Conservation (phyloP, 1,140 invertebrate species). For the Papilio aristodemus region DNA sequence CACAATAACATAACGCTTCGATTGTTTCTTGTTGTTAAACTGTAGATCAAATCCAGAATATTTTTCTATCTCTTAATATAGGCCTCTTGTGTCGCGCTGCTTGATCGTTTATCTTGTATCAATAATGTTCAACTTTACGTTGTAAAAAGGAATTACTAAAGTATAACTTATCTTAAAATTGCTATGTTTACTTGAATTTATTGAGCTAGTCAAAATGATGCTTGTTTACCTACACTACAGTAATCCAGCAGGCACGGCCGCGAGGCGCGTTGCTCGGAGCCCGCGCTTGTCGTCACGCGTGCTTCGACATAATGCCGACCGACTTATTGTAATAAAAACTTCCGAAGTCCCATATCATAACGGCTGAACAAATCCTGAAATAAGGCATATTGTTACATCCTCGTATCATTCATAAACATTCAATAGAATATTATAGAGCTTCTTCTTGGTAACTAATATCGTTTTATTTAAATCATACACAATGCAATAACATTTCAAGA, state of each 20-base stretch:
- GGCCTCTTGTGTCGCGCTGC: no score
- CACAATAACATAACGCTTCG: neutral
- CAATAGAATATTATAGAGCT: neutral
- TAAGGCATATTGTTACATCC: neutral
- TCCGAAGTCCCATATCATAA: neutral
- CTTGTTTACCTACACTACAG: no score
- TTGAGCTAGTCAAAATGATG: no score
- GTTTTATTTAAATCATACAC: no score
- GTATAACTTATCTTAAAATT: no score
- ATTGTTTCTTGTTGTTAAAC: neutral
- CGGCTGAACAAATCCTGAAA: constrained; percentile 8
- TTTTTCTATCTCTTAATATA: neutral
- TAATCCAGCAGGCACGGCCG: neutral
- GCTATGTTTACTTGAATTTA: no score
- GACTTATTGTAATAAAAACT: constrained; percentile 27
- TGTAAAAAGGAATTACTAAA: no score
- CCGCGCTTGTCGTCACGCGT: neutral
- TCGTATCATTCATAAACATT: neutral
- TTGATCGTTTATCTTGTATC: no score
- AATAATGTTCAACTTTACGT: no score
- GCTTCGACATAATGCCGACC: neutral
- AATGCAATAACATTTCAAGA: no score
- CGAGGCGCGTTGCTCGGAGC: neutral
- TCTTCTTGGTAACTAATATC: neutral
- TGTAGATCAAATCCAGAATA: neutral